A percentile compares a stretch with the other conserved stretches of the same genome.
Evolutionary conservation across 2,113 vertebrate species (phyloP).

Genomic region (Alligator mississippiensis): DNA sequence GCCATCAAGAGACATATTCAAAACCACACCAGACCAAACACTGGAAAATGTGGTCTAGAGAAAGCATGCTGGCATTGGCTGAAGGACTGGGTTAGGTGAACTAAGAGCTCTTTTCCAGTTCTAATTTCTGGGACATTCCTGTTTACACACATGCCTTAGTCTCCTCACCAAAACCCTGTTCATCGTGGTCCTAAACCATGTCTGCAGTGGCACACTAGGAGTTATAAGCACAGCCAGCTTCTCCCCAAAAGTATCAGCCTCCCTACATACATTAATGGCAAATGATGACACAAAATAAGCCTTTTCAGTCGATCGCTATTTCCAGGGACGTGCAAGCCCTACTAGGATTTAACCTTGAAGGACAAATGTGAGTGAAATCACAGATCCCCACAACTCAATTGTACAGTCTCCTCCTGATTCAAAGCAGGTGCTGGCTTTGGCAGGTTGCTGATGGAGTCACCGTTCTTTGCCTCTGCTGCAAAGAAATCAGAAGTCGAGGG

Average conservation of each 20-base stretch:
- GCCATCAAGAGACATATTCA: rapidly evolving
- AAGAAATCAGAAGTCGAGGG: neutral
- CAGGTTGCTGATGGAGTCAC: neutral
- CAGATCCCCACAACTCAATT: neutral
- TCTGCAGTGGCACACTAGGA: rapidly evolving
- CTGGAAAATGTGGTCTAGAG: neutral
- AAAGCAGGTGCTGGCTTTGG: neutral
- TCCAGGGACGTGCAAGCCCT: neutral
- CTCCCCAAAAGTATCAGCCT: neutral
- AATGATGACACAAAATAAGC: neutral
- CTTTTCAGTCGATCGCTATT: neutral
- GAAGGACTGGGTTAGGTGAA: neutral
- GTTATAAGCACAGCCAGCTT: neutral
- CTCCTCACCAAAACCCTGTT: neutral
- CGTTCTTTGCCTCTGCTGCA: neutral
- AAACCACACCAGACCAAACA: neutral
- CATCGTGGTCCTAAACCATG: neutral
- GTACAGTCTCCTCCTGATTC: neutral
- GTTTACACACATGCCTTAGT: rapidly evolving
- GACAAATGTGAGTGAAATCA: neutral
- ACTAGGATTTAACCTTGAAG: neutral
- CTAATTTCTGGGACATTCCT: neutral
- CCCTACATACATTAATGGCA: neutral
- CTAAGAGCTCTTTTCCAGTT: neutral
- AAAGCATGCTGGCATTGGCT: rapidly evolving